These are phyloP conservation scores for Brenthis hecate DNA, from an alignment of 2,888 invertebrate genomes.

Conservation along the genomic window DNA sequence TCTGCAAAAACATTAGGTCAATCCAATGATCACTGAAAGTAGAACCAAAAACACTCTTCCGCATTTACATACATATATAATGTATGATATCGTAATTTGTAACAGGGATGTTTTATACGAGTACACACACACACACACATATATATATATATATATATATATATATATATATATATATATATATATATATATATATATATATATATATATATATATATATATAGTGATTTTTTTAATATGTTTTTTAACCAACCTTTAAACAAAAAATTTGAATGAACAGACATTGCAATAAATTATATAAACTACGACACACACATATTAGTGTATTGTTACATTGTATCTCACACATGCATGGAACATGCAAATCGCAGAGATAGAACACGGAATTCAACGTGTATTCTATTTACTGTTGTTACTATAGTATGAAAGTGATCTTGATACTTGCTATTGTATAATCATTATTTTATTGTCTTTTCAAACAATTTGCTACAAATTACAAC, in stretches of 20 bases:
- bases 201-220: neutral
- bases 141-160: neutral
- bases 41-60: neutral
- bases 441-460: constrained; percentile 33
- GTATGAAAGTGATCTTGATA: constrained; percentile 51
- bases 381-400: constrained; percentile 77
- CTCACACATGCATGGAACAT: constrained; percentile 56
- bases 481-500: too few species aligned
- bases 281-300: constrained; percentile 2
- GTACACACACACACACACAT: too few species aligned
- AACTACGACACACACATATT: neutral
- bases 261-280: too few species aligned
- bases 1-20: too few species aligned
- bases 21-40: too few species aligned
- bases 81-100: too few species aligned
- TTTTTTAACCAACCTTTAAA: too few species aligned
- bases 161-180: too few species aligned
- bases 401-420: constrained; percentile 70
- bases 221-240: neutral
- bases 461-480: too few species aligned
- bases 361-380: constrained; percentile 77
- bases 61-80: too few species aligned
- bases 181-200: too few species aligned
- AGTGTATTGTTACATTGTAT: constrained; percentile 13
- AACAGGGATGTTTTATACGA: too few species aligned